Evolutionary conservation across 37 sponge, comb jelly and placozoan genomes (phyloP), one percentile per base, ranked within the genome.

Genomic region (Theonella swinhoei): DNA sequence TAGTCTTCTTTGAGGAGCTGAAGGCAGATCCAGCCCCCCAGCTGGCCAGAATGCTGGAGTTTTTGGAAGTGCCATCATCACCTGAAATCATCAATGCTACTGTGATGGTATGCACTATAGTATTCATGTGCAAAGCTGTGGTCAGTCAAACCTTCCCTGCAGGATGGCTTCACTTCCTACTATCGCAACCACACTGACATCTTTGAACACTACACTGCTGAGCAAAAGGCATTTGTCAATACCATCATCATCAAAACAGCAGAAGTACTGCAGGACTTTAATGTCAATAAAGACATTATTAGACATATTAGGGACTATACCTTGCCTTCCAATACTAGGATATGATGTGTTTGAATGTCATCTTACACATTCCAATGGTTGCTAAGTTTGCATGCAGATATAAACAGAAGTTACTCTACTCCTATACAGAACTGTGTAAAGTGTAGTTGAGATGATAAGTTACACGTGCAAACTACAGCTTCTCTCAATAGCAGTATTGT

Each of bases 161-260:
- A 76, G 35, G 77, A 47, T n/a, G 77, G 77, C 0, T 54, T 60
- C 59, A 76, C 77, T 0, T 1, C 22, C 20, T 80, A 39, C 43
- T 69, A 80, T 47, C 68, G 81, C 40, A 54, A 68, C 38, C 81
- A 80, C 23, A 40, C 59, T 29, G 70, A 58, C 24, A 0, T 32
- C 8, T 80, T 80, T 32, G 61, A 70, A 26, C 81, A 68, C 34
- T 80, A 43, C 54, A 80, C 81, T 19, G 60, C 31, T 29, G 77
- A 76, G 77, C 77, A 76, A 4, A 76, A 59, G 34, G 34, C 4
- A 3, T 32, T 61, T 61, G 62, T 76, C 32, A 76, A 76, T 31
- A 32, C 20, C 30, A 5, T 68, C 34, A 68, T 68, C 1, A 3
- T 31, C 34, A 4, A 31, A 1, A 28, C 34, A 3, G 34, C 34